Percentiles rank a stretch among this genome's conserved stretches.
These are phyloP conservation scores for Mesorhabditis belari DNA, from an alignment of 2,888 invertebrate genomes.

Conservation along the genomic window DNA sequence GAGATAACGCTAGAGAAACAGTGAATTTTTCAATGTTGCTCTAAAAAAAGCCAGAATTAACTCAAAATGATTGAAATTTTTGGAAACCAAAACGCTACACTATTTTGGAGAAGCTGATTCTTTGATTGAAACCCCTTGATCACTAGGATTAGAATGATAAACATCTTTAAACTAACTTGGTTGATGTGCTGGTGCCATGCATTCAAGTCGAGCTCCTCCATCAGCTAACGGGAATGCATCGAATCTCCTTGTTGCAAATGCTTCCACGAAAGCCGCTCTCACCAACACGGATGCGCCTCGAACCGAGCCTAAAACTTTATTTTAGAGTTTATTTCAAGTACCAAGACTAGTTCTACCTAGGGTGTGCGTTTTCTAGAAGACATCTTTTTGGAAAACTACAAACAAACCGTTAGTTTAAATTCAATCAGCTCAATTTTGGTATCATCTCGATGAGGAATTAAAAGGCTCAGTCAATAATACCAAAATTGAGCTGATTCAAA, in stretches of 20 bases:
- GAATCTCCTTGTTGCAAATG: constrained; percentile 19
- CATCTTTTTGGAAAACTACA: too few species aligned
- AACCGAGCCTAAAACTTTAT: background rate
- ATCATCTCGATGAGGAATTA: background rate
- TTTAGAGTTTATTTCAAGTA: background rate
- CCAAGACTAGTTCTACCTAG: too few species aligned
- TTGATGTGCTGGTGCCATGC: constrained; percentile 46
- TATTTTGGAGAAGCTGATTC: constrained; percentile 18
- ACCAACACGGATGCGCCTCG: constrained; percentile 26
- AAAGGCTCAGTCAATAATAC: too few species aligned
- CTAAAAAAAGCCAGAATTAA: too few species aligned
- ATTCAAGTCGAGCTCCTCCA: constrained; percentile 41
- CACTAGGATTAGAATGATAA: constrained; percentile 17
- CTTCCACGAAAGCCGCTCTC: constrained; percentile 27
- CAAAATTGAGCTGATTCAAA: too few species aligned
- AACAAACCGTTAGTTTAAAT: too few species aligned
- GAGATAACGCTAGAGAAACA: too few species aligned
- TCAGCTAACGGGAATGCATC: constrained; percentile 42
- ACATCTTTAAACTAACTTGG: constrained; percentile 35
- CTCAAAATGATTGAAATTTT: too few species aligned
- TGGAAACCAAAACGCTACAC: constrained; percentile 41
- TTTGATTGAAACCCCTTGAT: constrained; percentile 23
- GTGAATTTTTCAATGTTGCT: too few species aligned
- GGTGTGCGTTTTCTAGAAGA: too few species aligned
- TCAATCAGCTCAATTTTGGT: too few species aligned